Base-by-base conservation (phyloP, 2,113 vertebrate genomes). In the Platichthys stellatus region DNA sequence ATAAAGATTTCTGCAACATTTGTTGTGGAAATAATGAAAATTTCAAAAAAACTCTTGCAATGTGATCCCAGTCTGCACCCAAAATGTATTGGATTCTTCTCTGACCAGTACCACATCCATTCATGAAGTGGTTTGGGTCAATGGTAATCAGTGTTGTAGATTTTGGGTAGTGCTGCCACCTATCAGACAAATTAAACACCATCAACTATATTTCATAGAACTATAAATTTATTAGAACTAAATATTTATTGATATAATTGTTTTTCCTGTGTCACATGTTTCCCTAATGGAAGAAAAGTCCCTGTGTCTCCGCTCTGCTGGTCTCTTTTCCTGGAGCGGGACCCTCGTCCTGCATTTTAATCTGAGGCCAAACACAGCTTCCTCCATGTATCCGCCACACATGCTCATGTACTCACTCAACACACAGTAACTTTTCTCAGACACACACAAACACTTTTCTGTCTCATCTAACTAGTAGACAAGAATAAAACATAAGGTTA, bases 281-380 rank as follows among this genome's bases (percentile, higher is more conserved):
- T 89, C 62, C 70, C 64, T 83, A 67, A 84, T 74, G 71, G 66
- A 56, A 70, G 49, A 83, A 90, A 89, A 84, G 68, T 82, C 76
- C 81, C 83, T 51, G 54, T 20, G 68, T 82, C 71, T 77, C 70
- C 24, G 13, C 68, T 79, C 78, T 68, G 64, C 35, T 78, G 69
- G 75, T 81, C 83, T 90, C 78, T 70, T 68, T 90, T 92, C 90
- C 91, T 90, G 87, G 71, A 82, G 47, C 69, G 61, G 84, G 86
- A 90, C 76, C 72, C 76, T 77, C 14, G 80, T 89, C 87, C 89
- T 86, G 90, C 82, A 82, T 86, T 86, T 92, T 90, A 92, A 92
- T 95, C 92, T 90, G 69, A 86, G 85, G 85, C 89, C 82, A 91
- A 94, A 93, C 90, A 90, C 79, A 75, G 75, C 86, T 92, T 93